Percentiles rank a stretch among this genome's conserved stretches.
Evolutionary conservation across 2,888 invertebrate species (phyloP).

Genomic region (Metopia argyrocephala): DNA sequence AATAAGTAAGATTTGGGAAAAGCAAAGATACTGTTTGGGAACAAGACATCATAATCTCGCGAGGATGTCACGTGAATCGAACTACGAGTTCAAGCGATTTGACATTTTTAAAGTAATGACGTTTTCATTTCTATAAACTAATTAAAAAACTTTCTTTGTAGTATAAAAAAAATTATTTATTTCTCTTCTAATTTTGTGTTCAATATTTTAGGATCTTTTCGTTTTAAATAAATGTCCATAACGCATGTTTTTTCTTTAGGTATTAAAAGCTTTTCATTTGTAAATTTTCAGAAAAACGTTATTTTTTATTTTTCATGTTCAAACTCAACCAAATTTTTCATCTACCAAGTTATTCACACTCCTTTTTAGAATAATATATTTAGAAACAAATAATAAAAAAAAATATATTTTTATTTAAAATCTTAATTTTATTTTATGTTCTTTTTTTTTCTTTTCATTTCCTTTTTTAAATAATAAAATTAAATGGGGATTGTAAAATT

Average conservation of each 20-base stretch:
- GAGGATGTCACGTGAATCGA: no score
- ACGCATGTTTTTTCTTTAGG: slow-evolving; percentile 34
- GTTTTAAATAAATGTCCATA: slow-evolving; percentile 35
- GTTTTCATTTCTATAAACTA: no score
- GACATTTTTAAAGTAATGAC: no score
- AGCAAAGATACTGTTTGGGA: no score
- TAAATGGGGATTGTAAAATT: slow-evolving; percentile 64
- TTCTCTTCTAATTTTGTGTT: background rate
- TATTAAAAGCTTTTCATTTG: slow-evolving; percentile 3
- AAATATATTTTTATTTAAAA: slow-evolving; percentile 61
- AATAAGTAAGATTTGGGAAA: no score
- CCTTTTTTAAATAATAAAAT: slow-evolving; percentile 58
- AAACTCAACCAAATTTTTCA: slow-evolving; percentile 12
- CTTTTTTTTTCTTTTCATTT: slow-evolving; percentile 66
- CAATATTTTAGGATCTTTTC: no score
- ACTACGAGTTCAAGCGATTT: no score
- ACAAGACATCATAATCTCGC: no score
- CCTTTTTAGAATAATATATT: slow-evolving; percentile 27
- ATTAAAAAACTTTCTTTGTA: no score
- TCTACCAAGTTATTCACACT: background rate
- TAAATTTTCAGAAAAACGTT: background rate
- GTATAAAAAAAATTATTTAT: background rate
- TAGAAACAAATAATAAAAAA: slow-evolving; percentile 32
- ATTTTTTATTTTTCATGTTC: slow-evolving; percentile 13
- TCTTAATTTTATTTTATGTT: slow-evolving; percentile 64